Percentiles rank a stretch among this genome's conserved stretches.
Evolutionary conservation across 2,797 vertebrate species (phyloP).

Genomic region (Chromobotia macracanthus): DNA sequence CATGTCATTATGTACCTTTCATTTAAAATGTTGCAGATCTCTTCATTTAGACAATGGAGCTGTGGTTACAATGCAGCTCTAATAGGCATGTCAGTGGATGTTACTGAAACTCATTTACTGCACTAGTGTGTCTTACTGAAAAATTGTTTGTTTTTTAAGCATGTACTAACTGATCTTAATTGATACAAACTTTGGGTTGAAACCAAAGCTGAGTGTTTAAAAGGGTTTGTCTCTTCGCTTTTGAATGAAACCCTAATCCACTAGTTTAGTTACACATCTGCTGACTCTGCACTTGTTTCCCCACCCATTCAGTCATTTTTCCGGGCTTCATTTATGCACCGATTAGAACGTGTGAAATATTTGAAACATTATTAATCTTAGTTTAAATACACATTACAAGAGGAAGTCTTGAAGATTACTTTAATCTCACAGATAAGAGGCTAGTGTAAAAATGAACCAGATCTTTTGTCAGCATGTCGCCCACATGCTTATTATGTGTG

Average conservation of each 20-base stretch:
- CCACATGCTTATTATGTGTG: not conserved
- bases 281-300: not conserved
- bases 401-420: not conserved
- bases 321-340: not conserved
- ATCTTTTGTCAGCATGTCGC: not conserved
- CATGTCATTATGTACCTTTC: not conserved
- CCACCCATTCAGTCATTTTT: not conserved
- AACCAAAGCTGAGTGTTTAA: too few relatives aligned
- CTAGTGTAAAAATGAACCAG: slow-evolving; percentile 1
- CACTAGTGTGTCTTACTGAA: not conserved
- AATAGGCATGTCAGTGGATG: not conserved
- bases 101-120: not conserved
- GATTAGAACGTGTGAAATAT: not conserved
- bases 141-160: not conserved
- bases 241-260: too few relatives aligned
- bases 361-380: not conserved
- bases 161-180: not conserved
- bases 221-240: not conserved
- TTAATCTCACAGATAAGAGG: not conserved
- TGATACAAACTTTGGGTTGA: too few relatives aligned
- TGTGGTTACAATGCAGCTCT: not conserved
- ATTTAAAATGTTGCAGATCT: not conserved
- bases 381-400: not conserved
- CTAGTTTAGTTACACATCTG: not conserved
- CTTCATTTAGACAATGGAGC: not conserved